phyloP scores from a whole-genome alignment of 1,140 invertebrate genomes.

The Euschistus heros region DNA sequence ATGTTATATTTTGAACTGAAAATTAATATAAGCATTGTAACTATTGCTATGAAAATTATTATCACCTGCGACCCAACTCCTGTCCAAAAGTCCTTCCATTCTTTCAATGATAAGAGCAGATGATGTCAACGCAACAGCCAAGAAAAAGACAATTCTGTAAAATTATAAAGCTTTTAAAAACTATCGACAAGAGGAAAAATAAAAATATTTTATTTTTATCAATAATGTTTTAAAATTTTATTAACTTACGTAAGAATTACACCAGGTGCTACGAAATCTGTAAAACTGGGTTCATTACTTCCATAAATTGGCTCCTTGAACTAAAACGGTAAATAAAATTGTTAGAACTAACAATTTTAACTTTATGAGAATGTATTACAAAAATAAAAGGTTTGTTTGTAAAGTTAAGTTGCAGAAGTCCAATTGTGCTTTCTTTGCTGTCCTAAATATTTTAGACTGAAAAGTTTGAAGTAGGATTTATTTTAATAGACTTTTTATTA shows the following conservation, averaged over 20 bases:
- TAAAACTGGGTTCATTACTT: constrained; percentile 70
- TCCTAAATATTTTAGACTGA: too few relatives aligned
- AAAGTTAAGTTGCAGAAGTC: too few relatives aligned
- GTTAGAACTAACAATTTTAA: not conserved
- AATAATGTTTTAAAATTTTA: not conserved
- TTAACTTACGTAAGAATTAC: constrained; percentile 73
- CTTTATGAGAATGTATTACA: too few relatives aligned
- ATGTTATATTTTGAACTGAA: too few relatives aligned
- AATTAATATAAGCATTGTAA: too few relatives aligned
- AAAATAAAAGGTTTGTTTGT: too few relatives aligned
- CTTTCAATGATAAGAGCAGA: constrained; percentile 82
- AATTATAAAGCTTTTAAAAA: not conserved
- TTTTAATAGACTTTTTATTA: too few relatives aligned
- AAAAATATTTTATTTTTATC: not conserved
- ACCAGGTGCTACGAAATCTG: constrained; percentile 88
- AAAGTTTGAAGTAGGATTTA: too few relatives aligned
- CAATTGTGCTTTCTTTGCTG: too few relatives aligned
- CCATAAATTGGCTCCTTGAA: constrained; percentile 81
- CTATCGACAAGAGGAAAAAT: not conserved
- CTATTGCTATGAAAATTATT: too few relatives aligned
- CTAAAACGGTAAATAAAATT: constrained; percentile 37
- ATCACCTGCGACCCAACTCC: constrained; percentile 71
- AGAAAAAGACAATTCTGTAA: constrained; percentile 82
- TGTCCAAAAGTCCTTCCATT: constrained; percentile 75
- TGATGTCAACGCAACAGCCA: constrained; percentile 84